These are phyloP conservation scores for Xanthia togata DNA, from an alignment of 2,888 invertebrate genomes.

Conservation along the genomic window DNA sequence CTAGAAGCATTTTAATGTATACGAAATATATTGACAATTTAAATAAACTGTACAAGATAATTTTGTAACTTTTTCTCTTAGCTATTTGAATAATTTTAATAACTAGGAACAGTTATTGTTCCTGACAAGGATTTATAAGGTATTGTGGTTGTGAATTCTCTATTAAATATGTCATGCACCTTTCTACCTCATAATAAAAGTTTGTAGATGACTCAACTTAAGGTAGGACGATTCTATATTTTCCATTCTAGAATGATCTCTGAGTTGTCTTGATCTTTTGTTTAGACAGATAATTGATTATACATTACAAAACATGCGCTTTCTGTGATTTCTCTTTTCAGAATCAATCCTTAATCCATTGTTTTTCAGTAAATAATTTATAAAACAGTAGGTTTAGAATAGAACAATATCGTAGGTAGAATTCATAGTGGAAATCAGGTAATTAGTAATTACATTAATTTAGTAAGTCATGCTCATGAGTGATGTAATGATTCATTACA, in stretches of 20 bases:
- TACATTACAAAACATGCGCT: background rate
- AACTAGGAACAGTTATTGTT: background rate
- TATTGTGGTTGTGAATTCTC: background rate
- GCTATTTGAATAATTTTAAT: too few relatives aligned
- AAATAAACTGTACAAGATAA: too few relatives aligned
- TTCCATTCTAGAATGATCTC: background rate
- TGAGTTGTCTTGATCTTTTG: background rate
- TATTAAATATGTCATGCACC: background rate
- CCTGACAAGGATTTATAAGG: background rate
- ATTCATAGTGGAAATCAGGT: conserved; percentile 11
- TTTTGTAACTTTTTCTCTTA: background rate
- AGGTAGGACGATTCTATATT: background rate
- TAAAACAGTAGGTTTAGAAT: background rate
- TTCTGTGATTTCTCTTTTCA: background rate
- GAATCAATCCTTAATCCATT: background rate
- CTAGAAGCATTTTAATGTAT: too few relatives aligned
- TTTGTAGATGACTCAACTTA: too few relatives aligned
- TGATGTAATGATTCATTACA: conserved; percentile 47
- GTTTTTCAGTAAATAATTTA: background rate
- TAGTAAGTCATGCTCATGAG: background rate
- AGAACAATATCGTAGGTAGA: background rate
- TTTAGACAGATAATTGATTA: background rate
- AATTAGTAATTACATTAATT: conserved; percentile 43
- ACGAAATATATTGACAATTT: too few relatives aligned
- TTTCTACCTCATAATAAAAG: too few relatives aligned